Percentiles rank a stretch among this genome's conserved stretches.
These are phyloP conservation scores for Molossus molossus DNA, from an alignment of 2,797 vertebrate species.

Conservation along the genomic window DNA sequence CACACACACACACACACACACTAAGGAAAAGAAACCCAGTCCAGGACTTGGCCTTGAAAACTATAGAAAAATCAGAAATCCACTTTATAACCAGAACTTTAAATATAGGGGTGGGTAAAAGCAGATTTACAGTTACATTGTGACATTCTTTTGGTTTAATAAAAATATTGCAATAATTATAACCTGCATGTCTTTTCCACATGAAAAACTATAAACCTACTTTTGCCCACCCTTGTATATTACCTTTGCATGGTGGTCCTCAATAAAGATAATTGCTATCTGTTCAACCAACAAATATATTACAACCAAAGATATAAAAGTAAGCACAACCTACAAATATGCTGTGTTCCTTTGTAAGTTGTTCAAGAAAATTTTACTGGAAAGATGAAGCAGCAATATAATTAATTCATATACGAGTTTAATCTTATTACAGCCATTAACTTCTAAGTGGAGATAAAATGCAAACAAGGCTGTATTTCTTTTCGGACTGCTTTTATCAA, in stretches of 20 bases:
- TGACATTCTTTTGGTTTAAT: background rate
- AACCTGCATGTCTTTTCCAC: background rate
- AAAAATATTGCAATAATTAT: background rate
- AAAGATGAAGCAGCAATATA: conserved; percentile 47
- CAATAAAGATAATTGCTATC: conserved; percentile 32
- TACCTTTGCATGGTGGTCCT: background rate
- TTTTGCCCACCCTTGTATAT: background rate
- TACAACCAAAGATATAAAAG: conserved; percentile 42
- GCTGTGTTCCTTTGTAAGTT: background rate
- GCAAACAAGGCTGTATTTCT: conserved; percentile 70
- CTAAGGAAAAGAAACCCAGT: conserved; percentile 1
- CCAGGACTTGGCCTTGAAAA: conserved; percentile 49
- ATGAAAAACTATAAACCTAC: background rate
- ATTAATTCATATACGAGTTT: conserved; percentile 65
- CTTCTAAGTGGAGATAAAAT: conserved; percentile 68
- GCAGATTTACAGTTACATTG: background rate
- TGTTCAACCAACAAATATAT: conserved; percentile 59
- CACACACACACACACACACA: background rate
- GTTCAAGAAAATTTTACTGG: conserved; percentile 50
- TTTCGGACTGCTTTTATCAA: conserved; percentile 75
- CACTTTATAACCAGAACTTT: conserved; percentile 44
- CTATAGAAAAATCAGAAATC: conserved; percentile 23
- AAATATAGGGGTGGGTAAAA: background rate
- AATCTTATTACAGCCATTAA: conserved; percentile 66
- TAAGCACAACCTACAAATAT: conserved; percentile 29